phyloP scores from a whole-genome alignment of 2,797 vertebrate genomes.

The Phrynocephalus vlangalii region DNA sequence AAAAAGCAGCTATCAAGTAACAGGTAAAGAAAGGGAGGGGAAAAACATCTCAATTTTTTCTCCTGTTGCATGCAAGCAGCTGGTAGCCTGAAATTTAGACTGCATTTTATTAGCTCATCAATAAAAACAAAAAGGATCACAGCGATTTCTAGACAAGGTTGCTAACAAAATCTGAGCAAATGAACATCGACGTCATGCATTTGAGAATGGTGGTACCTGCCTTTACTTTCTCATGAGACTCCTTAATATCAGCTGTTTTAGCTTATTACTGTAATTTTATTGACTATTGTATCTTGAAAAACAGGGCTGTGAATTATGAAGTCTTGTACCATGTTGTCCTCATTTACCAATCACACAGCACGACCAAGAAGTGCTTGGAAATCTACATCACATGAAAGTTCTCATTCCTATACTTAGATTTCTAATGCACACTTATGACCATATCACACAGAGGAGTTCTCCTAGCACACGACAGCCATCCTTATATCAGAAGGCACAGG shows the following conservation, averaged over 20 bases:
- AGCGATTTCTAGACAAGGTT: background rate
- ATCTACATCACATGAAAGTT: background rate
- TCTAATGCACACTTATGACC: background rate
- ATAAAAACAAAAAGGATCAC: slow-evolving; percentile 38
- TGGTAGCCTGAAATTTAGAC: slow-evolving; percentile 58
- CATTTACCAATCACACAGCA: background rate
- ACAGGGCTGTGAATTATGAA: background rate
- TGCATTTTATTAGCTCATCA: slow-evolving; percentile 53
- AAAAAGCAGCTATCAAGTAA: slow-evolving; percentile 72
- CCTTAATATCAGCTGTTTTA: background rate
- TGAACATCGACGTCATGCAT: too few species aligned
- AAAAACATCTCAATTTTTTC: slow-evolving; percentile 48
- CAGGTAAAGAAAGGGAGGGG: slow-evolving; percentile 40
- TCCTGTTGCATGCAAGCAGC: slow-evolving; percentile 49
- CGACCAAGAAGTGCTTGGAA: background rate
- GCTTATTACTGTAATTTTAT: background rate
- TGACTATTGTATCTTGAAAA: background rate
- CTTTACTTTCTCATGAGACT: background rate
- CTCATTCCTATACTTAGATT: background rate
- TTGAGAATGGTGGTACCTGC: background rate
- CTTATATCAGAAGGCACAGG: background rate
- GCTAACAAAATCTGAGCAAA: too few species aligned
- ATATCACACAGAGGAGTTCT: background rate
- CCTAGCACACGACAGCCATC: background rate
- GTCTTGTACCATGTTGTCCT: background rate